Evolutionary conservation across 2,113 vertebrate species (phyloP).

Genomic region (Hydrochoerus hydrochaeris): DNA sequence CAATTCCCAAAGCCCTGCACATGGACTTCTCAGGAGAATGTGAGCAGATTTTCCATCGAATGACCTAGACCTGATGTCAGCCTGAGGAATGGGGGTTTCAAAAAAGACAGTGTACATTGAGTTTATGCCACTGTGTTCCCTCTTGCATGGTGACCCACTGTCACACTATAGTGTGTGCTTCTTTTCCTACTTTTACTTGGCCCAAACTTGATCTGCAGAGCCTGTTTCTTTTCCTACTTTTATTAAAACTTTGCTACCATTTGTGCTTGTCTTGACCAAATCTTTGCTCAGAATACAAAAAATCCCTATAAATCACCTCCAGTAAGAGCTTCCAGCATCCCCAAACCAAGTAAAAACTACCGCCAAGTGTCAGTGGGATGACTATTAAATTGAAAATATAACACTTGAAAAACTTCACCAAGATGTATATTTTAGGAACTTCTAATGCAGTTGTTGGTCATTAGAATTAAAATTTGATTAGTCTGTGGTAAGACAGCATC

Average conservation of each 20-base stretch:
- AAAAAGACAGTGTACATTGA: neutral
- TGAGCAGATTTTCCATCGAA: neutral
- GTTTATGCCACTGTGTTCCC: neutral
- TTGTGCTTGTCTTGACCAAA: neutral
- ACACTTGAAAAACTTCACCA: conserved; percentile 1
- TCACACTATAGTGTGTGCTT: neutral
- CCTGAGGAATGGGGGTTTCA: neutral
- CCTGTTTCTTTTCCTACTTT: neutral
- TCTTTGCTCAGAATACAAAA: neutral
- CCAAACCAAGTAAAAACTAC: neutral
- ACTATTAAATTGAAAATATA: neutral
- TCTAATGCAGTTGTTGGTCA: neutral
- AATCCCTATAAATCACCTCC: neutral
- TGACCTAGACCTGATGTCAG: neutral
- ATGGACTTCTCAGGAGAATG: neutral
- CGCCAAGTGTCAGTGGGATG: neutral
- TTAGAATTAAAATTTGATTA: conserved; percentile 28
- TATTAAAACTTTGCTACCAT: neutral
- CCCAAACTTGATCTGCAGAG: neutral
- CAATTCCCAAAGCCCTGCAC: neutral
- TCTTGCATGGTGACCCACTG: neutral
- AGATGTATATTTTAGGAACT: conserved; percentile 8
- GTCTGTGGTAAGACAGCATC: neutral
- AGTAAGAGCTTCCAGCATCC: neutral
- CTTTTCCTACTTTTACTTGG: neutral